Percentiles rank a stretch among this genome's conserved stretches.
Conservation (phyloP, 2,113 vertebrate genomes). For the Collichthys lucidus region DNA sequence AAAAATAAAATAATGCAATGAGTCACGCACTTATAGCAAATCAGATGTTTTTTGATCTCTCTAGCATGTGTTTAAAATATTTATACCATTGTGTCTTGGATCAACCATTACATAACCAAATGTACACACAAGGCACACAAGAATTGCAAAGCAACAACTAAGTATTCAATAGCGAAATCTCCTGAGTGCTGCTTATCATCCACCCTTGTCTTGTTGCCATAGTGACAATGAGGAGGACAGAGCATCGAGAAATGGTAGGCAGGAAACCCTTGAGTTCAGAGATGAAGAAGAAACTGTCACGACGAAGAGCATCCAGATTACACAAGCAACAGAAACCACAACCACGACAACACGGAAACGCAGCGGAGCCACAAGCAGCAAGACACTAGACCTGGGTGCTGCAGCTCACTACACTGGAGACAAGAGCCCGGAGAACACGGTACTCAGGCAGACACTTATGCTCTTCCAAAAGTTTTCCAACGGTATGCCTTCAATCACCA, state of each 20-base stretch:
- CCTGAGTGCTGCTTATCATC: not conserved
- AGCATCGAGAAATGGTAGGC: slow-evolving; percentile 85
- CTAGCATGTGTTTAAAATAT: not conserved
- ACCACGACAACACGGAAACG: slow-evolving; percentile 92
- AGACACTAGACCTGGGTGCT: slow-evolving; percentile 96
- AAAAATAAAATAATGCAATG: slow-evolving; percentile 6
- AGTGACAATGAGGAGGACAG: slow-evolving; percentile 95
- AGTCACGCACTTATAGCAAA: not conserved
- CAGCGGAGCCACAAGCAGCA: slow-evolving; percentile 89
- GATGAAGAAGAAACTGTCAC: slow-evolving; percentile 95
- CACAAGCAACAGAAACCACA: slow-evolving; percentile 91
- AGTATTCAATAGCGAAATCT: slow-evolving; percentile 6
- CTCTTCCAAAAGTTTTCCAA: not conserved
- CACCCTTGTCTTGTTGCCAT: slow-evolving; percentile 53
- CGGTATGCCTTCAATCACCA: not conserved
- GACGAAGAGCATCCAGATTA: slow-evolving; percentile 92
- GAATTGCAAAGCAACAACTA: not conserved
- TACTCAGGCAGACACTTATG: slow-evolving; percentile 16
- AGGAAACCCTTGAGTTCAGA: slow-evolving; percentile 92
- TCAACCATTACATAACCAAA: slow-evolving; percentile 14
- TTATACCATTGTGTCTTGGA: not conserved
- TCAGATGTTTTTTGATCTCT: not conserved
- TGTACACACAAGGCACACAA: not conserved
- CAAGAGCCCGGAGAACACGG: slow-evolving; percentile 88
- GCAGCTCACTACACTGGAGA: slow-evolving; percentile 97